Conservation (phyloP, 2,888 invertebrate species). For the Epistrophe eligans region DNA sequence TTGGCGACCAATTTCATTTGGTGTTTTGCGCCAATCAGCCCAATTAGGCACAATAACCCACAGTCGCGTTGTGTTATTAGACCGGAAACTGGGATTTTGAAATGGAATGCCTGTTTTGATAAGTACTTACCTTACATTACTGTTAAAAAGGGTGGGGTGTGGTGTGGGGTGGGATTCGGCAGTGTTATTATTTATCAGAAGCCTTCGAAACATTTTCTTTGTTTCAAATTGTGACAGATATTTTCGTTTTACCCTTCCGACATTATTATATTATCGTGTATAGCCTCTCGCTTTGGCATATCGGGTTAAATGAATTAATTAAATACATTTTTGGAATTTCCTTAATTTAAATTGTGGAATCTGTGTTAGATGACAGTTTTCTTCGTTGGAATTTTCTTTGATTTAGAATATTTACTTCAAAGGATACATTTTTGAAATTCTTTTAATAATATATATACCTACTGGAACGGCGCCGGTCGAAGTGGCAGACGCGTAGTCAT, state of each 20-base stretch:
- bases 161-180: not conserved
- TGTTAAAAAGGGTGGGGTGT: slow-evolving; percentile 12
- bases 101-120: slow-evolving; percentile 70
- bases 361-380: slow-evolving; percentile 72
- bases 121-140: slow-evolving; percentile 39
- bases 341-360: slow-evolving; percentile 73
- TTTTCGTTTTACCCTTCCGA: slow-evolving; percentile 41
- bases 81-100: slow-evolving; percentile 51
- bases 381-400: slow-evolving; percentile 68
- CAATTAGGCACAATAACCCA: slow-evolving; percentile 68
- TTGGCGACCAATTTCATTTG: slow-evolving; percentile 73
- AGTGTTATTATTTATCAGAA: slow-evolving; percentile 67
- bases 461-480: not conserved
- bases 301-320: slow-evolving; percentile 69
- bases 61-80: slow-evolving; percentile 15
- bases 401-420: slow-evolving; percentile 67
- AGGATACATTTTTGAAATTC: slow-evolving; percentile 53
- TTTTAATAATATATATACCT: slow-evolving; percentile 25
- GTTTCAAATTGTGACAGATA: slow-evolving; percentile 70
- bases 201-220: slow-evolving; percentile 43
- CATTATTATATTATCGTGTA: not conserved
- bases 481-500: not conserved
- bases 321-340: slow-evolving; percentile 74
- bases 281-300: not conserved
- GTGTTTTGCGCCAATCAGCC: slow-evolving; percentile 76